Evolutionary conservation across 1,140 invertebrate species (phyloP).

Genomic region (Aphaenogaster ashmeadi): DNA sequence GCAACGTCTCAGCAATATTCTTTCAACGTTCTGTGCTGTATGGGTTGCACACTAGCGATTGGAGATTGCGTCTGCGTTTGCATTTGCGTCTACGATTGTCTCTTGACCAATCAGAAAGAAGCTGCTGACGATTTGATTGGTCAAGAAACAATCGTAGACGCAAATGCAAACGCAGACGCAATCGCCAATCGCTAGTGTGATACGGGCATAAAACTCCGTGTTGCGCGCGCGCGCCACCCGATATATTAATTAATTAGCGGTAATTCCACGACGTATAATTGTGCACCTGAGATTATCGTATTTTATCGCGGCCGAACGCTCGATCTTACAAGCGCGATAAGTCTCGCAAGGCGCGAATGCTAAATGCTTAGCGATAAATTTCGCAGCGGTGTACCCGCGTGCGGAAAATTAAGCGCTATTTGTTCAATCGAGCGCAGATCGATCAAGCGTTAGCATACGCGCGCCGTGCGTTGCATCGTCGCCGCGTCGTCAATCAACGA

Average conservation of each 20-base stretch:
- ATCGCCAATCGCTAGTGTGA: too few species aligned
- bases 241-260: conserved; percentile 54
- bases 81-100: too few species aligned
- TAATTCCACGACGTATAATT: conserved; percentile 34
- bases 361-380: conserved; percentile 41
- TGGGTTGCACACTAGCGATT: too few species aligned
- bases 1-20: too few species aligned
- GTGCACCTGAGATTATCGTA: conserved; percentile 10
- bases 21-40: too few species aligned
- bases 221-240: not conserved
- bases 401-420: conserved; percentile 45
- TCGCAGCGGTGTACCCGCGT: not conserved
- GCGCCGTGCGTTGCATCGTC: conserved; percentile 12
- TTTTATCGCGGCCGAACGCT: conserved; percentile 19
- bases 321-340: conserved; percentile 45
- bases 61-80: too few species aligned
- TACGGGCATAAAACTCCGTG: too few species aligned
- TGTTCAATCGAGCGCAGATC: conserved; percentile 37
- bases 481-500: not conserved
- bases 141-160: too few species aligned
- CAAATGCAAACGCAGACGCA: too few species aligned
- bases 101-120: too few species aligned
- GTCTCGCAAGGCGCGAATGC: conserved; percentile 29
- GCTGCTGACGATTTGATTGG: too few species aligned
- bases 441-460: conserved; percentile 14